Conservation (phyloP, 2,113 vertebrate species). For the Corydoras sp. region DNA sequence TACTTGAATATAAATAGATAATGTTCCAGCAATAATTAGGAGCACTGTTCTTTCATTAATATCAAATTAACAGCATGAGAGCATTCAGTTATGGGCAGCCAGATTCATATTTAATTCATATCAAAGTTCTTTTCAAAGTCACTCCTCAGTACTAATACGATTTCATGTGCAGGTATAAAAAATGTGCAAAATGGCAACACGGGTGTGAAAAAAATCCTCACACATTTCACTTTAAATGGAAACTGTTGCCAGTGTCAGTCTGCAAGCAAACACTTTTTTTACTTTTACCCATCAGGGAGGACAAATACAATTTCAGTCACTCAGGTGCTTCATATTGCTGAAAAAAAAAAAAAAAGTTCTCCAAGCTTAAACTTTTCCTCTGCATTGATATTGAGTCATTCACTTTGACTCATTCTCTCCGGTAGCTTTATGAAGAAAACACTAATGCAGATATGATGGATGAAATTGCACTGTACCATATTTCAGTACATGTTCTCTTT, state of each 20-base stretch:
- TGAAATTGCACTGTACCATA: constrained; percentile 1
- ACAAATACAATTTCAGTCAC: neutral
- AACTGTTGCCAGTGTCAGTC: constrained; percentile 21
- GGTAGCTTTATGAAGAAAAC: neutral
- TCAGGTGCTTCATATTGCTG: neutral
- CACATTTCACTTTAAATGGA: constrained; percentile 14
- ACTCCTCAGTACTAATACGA: neutral
- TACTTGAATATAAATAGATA: constrained; percentile 20
- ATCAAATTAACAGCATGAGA: constrained; percentile 29
- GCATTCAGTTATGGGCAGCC: constrained; percentile 17
- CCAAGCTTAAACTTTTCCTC: neutral
- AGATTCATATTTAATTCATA: constrained; percentile 23
- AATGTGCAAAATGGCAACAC: constrained; percentile 1
- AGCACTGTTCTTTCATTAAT: constrained; percentile 29
- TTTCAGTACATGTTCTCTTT: neutral
- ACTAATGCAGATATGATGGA: neutral
- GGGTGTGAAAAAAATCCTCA: constrained; percentile 20
- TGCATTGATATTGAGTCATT: neutral
- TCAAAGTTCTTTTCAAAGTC: constrained; percentile 27
- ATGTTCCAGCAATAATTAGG: constrained; percentile 18
- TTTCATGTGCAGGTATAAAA: constrained; percentile 21
- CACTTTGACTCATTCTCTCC: neutral
- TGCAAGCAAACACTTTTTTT: constrained; percentile 15
- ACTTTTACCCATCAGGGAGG: constrained; percentile 1
- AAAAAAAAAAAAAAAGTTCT: neutral